Conservation (phyloP, 92 coral and sea anemone species). For the Montipora capitata region DNA sequence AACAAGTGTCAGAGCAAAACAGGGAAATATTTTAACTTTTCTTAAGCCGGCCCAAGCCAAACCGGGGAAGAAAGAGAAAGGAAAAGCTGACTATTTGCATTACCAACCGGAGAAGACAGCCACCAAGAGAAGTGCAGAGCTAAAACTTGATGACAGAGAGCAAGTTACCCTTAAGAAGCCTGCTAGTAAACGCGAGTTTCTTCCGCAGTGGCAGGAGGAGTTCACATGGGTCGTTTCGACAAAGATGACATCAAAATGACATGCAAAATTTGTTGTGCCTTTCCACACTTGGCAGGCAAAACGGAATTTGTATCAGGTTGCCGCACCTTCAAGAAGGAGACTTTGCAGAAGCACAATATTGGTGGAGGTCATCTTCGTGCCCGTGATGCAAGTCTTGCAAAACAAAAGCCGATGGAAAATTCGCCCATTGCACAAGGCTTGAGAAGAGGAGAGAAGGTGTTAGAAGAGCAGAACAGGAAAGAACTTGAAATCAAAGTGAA, state of each 20-base stretch:
- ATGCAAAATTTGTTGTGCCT: constrained; percentile 17
- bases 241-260: constrained; percentile 14
- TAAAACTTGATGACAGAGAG: not conserved
- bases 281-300: constrained; percentile 28
- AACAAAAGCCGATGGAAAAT: constrained; percentile 35
- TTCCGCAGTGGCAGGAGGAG: constrained; percentile 53
- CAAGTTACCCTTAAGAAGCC: constrained; percentile 8
- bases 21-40: too few relatives aligned
- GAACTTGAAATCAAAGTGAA: constrained; percentile 16
- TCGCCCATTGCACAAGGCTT: constrained; percentile 48
- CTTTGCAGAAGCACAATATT: constrained; percentile 32
- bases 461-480: constrained; percentile 47
- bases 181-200: constrained; percentile 47
- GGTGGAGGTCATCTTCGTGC: constrained; percentile 22
- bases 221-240: constrained; percentile 43
- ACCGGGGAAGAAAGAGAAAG: too few relatives aligned
- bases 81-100: too few relatives aligned
- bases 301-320: constrained; percentile 48
- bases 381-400: constrained; percentile 26
- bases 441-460: constrained; percentile 33
- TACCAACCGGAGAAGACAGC: too few relatives aligned
- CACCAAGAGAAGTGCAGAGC: constrained; percentile 10
- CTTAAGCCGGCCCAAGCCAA: too few relatives aligned
- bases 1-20: too few relatives aligned
- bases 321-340: constrained; percentile 24